These are phyloP conservation scores for Columba livia DNA, from an alignment of 2,113 vertebrate species.

Conservation along the genomic window DNA sequence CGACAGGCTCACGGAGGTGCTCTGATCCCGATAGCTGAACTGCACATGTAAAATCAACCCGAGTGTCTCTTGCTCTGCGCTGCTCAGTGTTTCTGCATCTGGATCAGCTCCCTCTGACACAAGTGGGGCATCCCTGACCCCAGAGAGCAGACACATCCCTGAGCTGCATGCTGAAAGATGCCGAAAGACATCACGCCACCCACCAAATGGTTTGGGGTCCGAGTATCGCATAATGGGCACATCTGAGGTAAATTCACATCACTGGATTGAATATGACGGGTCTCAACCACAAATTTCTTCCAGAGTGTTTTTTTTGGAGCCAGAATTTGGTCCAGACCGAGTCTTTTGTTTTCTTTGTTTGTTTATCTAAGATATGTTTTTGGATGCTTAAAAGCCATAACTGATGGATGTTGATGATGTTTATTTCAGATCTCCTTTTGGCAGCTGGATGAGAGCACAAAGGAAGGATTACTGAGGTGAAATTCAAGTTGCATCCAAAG, in stretches of 20 bases:
- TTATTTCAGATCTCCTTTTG: conserved; percentile 25
- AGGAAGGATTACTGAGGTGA: not conserved
- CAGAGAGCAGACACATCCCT: not conserved
- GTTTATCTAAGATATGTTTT: not conserved
- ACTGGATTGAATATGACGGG: not conserved
- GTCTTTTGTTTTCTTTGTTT: not conserved
- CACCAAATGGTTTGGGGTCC: not conserved
- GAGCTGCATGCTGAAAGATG: not conserved
- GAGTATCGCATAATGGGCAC: fast-evolving
- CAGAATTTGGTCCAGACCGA: not conserved
- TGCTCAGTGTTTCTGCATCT: not conserved
- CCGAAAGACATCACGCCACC: not conserved
- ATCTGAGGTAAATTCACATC: not conserved
- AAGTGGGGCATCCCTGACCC: not conserved
- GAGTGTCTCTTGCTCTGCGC: not conserved
- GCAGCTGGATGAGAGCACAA: not conserved
- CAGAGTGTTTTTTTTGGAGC: not conserved
- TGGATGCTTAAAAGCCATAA: not conserved
- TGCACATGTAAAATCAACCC: not conserved
- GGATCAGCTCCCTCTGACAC: not conserved
- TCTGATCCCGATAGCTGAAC: not conserved
- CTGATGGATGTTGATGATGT: not conserved
- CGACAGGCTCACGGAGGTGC: not conserved
- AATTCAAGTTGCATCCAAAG: not conserved
- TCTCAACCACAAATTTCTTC: not conserved